A percentile compares a stretch with the other conserved stretches of the same genome.
Conservation (phyloP, 2,888 invertebrate species). For the Amphipyra berbera region DNA sequence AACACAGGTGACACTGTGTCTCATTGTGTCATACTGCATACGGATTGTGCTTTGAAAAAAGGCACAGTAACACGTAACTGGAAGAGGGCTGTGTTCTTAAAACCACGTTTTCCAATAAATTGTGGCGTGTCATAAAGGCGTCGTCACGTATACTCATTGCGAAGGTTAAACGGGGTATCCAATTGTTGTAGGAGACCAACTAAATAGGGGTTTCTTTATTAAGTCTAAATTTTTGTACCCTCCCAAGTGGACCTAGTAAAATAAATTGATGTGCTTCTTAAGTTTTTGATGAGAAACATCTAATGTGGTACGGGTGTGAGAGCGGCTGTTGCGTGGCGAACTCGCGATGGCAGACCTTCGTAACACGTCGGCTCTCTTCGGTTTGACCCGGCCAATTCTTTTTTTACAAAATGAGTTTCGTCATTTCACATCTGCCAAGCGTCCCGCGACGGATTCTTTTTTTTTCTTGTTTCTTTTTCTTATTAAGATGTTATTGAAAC, state of each 20-base stretch:
- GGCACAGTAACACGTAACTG: slow-evolving; percentile 53
- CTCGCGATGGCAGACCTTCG: too few relatives aligned
- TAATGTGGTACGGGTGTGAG: too few relatives aligned
- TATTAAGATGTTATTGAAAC: background rate
- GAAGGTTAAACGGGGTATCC: slow-evolving; percentile 64
- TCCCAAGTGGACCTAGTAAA: too few relatives aligned
- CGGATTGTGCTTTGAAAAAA: slow-evolving; percentile 23
- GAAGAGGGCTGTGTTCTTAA: slow-evolving; percentile 64
- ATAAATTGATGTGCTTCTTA: too few relatives aligned
- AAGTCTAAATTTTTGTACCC: slow-evolving; percentile 11
- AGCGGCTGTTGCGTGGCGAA: too few relatives aligned
- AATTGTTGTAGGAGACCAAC: slow-evolving; percentile 33
- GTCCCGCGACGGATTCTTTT: too few relatives aligned
- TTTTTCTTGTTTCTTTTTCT: too few relatives aligned
- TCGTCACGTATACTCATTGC: slow-evolving; percentile 74
- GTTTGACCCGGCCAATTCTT: too few relatives aligned
- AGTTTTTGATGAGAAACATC: too few relatives aligned
- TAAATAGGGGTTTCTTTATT: slow-evolving; percentile 24
- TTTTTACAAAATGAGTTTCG: too few relatives aligned
- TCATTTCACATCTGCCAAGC: too few relatives aligned
- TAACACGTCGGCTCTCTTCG: too few relatives aligned
- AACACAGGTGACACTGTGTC: slow-evolving; percentile 43
- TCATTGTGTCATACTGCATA: slow-evolving; percentile 18
- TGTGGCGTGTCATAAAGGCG: slow-evolving; percentile 71
- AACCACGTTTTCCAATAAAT: slow-evolving; percentile 80